These are phyloP conservation scores for Margarornis squamiger DNA, from an alignment of 2,797 vertebrate genomes.

Conservation along the genomic window DNA sequence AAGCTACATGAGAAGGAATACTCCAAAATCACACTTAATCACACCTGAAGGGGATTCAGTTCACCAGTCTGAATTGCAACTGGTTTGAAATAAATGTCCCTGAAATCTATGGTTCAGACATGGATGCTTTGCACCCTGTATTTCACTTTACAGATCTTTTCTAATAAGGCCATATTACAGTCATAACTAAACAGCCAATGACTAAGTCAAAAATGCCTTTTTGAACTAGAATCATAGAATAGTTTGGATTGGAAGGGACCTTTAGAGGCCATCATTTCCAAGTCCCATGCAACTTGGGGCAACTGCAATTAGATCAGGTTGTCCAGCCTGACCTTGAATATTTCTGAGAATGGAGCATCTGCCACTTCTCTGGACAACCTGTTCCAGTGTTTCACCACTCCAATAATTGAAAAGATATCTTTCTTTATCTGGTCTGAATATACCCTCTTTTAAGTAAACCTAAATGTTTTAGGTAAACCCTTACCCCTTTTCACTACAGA, in stretches of 20 bases:
- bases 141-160: neutral
- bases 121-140: neutral
- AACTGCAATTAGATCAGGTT: neutral
- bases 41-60: neutral
- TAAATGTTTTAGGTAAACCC: neutral
- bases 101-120: neutral
- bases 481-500: neutral
- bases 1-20: neutral
- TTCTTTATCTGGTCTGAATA: neutral
- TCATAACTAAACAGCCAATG: neutral
- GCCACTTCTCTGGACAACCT: neutral
- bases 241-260: neutral
- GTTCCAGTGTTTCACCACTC: neutral
- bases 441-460: neutral
- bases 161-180: neutral
- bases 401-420: neutral
- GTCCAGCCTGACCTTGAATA: neutral
- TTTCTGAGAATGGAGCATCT: neutral
- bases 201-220: neutral
- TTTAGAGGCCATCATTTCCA: neutral
- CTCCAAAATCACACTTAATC: neutral
- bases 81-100: neutral
- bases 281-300: rapidly evolving
- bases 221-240: neutral
- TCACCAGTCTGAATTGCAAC: neutral